These are phyloP conservation scores for Eurypyga helias DNA, from an alignment of 2,113 vertebrate genomes.

Conservation along the genomic window DNA sequence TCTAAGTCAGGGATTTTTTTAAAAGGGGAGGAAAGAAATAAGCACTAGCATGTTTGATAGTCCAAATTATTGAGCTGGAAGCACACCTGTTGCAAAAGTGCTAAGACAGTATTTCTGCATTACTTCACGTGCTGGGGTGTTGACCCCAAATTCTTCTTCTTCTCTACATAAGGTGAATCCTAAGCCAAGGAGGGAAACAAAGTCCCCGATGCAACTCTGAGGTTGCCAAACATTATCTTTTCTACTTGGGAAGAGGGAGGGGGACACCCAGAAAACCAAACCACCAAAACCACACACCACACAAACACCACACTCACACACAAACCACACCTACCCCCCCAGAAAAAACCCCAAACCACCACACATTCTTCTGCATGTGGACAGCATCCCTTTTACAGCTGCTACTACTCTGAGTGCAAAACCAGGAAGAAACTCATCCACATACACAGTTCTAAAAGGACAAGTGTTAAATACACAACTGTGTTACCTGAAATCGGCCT, in stretches of 20 bases:
- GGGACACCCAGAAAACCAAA: not conserved
- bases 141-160: not conserved
- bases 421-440: not conserved
- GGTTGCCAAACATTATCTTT: not conserved
- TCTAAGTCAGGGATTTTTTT: not conserved
- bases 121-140: not conserved
- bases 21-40: not conserved
- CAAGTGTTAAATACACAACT: not conserved
- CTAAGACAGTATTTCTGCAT: not conserved
- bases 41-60: not conserved
- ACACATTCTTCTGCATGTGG: not conserved
- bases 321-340: not conserved
- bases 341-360: rapidly evolving
- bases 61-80: not conserved
- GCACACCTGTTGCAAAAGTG: not conserved
- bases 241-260: rapidly evolving
- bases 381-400: not conserved
- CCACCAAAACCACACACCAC: not conserved
- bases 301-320: not conserved
- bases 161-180: rapidly evolving
- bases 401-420: not conserved
- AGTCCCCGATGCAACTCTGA: not conserved
- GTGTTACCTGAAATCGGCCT: constrained; percentile 90
- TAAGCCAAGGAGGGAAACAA: not conserved
- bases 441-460: not conserved